Base-by-base conservation (phyloP, 2,797 vertebrate species). In the Orestias chungarensis region DNA sequence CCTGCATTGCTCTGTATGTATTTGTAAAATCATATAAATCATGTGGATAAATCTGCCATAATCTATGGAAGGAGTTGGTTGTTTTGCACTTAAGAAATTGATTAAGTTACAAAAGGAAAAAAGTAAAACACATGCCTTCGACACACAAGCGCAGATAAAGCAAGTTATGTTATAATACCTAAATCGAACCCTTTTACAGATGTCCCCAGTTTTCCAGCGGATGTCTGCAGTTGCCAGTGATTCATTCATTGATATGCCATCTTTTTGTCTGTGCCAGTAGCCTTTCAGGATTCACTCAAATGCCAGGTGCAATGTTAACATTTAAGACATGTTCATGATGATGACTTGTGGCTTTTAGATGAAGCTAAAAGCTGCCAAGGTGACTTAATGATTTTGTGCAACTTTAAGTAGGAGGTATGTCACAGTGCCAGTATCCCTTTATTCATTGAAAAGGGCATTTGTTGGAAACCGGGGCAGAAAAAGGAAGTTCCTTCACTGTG, bases 381-480 rank as follows among this genome's bases (percentile, higher is more conserved):
- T 83, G 82, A 87, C 75, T 81, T 79, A 76, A 81, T 31, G 27
- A 82, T 81, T 86, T 79, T 59, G 79, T 81, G 73, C 78, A 70
- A 70, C 70, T 72, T 54, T 70, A 77, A 80, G 84, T 85, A 64
- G 78, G 85, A 77, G 73, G 70, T 68, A 43, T 81, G 79, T 86
- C 74, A 76, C 35, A 12, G 59, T 38, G 66, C 81, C 61, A 66
- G 70, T 57, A 83, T 81, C 75, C 70, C 57, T 52, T 75, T 59
- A 15, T 64, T 78, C 69, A 76, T n/a, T 20, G 66, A 83, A 61
- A 70, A 66, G 84, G n/a, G 76, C 74, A 82, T 86, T 62, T 76
- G 82, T 76, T 73, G 69, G 74, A 80, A 77, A 82, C 70, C 54
- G 47, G 66, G 70, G 71, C 46, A 80, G 71, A 79, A 73, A 66